Evolutionary conservation across 2,797 vertebrate genomes (phyloP), one percentile per base, ranked within the genome.

Genomic region (Falco columbarius): DNA sequence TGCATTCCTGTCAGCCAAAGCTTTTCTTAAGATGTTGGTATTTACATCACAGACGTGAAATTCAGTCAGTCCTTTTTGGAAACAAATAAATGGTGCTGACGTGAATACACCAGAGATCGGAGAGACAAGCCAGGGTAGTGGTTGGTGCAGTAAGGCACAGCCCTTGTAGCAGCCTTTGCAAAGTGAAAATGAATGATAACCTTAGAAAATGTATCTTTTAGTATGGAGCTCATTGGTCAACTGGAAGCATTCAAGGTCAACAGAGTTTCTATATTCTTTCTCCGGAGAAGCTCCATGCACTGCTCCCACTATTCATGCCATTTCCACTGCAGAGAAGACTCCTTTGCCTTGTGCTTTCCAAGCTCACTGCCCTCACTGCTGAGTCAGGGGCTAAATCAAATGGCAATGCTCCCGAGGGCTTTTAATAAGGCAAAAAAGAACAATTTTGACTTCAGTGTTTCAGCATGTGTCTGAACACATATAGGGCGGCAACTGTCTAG

Each of bases 321-420:
- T 56, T 82, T 75, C 44, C 58, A 55, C 54, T 14, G 42, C 40
- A 63, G 59, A 49, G 67, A 9, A 55, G 34, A 32, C 29, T 36
- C 24, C 30, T 40, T 83, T 58, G 22, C 7, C 73, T 68, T 32
- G 19, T 3, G 91, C 76, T 49, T 70, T 49, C 29, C 36, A 46
- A 75, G 34, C 2, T 22, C 34, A 16, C 14, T 34, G 30, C 21
- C 34, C 42, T 79, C 49, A 36, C 55, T 72, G n/a, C 18, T 0
- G 0, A 32, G 29, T 23, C 18, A 67, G 13, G 72, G 52, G 44
- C 59, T 65, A 84, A 75, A n/a, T 47, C 52, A n/a, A 14, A 14
- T 6, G 40, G 67, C 36, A 80, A 27, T 11, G n/a, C 56, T 82
- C 52, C 59, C 0, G 0, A 46, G 16, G 14, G 2, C 36, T 32